Conservation (phyloP, 2,888 invertebrate species). For the Morpho helenor region DNA sequence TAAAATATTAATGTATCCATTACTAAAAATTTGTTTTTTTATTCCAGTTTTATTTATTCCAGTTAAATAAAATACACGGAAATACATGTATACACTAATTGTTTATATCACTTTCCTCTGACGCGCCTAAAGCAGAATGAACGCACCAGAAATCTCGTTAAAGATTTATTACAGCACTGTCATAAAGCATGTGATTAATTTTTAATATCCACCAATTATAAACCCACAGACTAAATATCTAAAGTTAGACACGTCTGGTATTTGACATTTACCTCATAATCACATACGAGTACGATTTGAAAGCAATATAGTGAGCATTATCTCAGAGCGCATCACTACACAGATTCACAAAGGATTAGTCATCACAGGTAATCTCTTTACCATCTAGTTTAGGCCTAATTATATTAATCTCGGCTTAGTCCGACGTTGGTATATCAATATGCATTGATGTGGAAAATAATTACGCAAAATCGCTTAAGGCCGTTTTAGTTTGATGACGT, state of each 20-base stretch:
- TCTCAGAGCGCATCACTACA: constrained; percentile 12
- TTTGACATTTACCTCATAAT: not conserved
- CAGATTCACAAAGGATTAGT: constrained; percentile 22
- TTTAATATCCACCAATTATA: no score
- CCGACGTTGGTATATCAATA: constrained; percentile 9
- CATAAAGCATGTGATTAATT: no score
- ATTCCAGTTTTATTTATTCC: no score
- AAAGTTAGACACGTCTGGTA: not conserved
- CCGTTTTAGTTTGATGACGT: not conserved
- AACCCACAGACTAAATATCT: no score
- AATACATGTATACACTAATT: no score
- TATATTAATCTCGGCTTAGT: constrained; percentile 17
- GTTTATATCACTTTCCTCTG: no score
- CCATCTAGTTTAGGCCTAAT: constrained; percentile 18
- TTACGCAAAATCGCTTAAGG: not conserved
- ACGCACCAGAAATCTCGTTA: no score
- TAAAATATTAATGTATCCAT: no score
- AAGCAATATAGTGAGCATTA: constrained; percentile 15
- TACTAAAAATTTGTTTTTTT: no score
- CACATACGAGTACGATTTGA: constrained; percentile 7
- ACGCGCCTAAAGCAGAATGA: no score
- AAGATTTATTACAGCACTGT: no score
- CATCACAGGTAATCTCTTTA: constrained; percentile 19
- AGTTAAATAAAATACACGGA: no score
- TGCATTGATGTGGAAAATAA: constrained; percentile 11